Evolutionary conservation across 2,113 vertebrate species (phyloP).

Genomic region (Lamprologus tigripictilis): DNA sequence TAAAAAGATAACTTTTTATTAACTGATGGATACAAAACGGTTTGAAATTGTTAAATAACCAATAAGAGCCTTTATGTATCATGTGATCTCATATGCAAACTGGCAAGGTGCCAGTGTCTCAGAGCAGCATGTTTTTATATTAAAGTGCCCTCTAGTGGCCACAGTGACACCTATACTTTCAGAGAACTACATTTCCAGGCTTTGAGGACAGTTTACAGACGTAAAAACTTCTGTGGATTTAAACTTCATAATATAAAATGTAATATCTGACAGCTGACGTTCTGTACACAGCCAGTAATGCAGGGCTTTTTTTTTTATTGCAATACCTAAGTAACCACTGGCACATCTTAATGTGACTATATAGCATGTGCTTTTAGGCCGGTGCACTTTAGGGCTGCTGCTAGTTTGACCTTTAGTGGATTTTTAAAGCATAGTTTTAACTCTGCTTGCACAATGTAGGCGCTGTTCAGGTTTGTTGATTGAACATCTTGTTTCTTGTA

Average conservation of each 20-base stretch:
- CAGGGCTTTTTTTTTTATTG: neutral
- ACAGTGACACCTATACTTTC: neutral
- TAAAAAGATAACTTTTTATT: neutral
- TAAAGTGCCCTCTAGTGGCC: neutral
- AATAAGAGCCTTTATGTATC: neutral
- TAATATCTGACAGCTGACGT: neutral
- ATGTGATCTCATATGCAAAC: neutral
- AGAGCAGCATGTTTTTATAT: neutral
- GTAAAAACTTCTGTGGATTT: fast-evolving
- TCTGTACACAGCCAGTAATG: neutral
- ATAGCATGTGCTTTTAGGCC: fast-evolving
- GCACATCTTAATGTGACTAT: neutral
- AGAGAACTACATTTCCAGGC: neutral
- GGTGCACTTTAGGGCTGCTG: neutral
- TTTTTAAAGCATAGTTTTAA: neutral
- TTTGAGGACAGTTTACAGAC: neutral
- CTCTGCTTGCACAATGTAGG: neutral
- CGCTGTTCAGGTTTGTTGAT: neutral
- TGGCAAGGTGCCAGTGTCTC: neutral
- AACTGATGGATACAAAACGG: neutral
- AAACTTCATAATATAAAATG: neutral
- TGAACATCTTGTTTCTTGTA: neutral
- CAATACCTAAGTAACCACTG: neutral
- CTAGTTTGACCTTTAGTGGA: fast-evolving
- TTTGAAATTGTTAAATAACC: neutral